Evolutionary conservation across 2,113 vertebrate genomes (phyloP), one percentile per base, ranked within the genome.

Genomic region (Neoarius graeffei): DNA sequence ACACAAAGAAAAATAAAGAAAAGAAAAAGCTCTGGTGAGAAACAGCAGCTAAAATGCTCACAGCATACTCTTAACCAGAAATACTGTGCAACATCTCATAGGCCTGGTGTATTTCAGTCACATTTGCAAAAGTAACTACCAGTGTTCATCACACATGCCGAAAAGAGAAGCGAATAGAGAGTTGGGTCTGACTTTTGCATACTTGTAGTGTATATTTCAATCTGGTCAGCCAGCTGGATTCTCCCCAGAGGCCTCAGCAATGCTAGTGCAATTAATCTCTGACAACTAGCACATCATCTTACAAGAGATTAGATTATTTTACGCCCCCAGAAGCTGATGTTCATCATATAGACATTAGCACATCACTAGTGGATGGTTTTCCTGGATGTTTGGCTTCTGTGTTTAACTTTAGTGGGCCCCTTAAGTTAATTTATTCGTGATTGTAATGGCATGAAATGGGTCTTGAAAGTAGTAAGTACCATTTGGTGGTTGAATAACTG

Each of bases 201-300:
- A 56, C 71, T 56, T 54, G 42, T 87, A 76, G 79, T 15, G 14
- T 84, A 79, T 67, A 67, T 83, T 90, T 87, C 86, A 88, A 90
- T 90, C 83, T 90, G 89, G 89, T 92, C 93, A 91, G 79, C 89
- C 94, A 94, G 92, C 93, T 94, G 93, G 90, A 94, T 91, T 88
- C 89, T 69, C 91, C 93, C 92, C 87, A 87, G 90, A 93, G 91
- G 92, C 92, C 89, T 92, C 85, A 54, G 87, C 81, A 87, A 88
- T 85, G 92, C 89, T 88, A 88, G 90, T 87, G 88, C 90, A 92
- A 93, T 94, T 94, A 94, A 91, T 93, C 89, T 90, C 91, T 92
- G 92, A 94, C 92, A 93, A 94, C 90, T 91, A 92, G 92, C 92
- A 89, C 90, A 92, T 93, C 92, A 92, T 87, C 87, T 93, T 91